Evolutionary conservation across 2,113 vertebrate genomes (phyloP).

Genomic region (Podiceps cristatus): DNA sequence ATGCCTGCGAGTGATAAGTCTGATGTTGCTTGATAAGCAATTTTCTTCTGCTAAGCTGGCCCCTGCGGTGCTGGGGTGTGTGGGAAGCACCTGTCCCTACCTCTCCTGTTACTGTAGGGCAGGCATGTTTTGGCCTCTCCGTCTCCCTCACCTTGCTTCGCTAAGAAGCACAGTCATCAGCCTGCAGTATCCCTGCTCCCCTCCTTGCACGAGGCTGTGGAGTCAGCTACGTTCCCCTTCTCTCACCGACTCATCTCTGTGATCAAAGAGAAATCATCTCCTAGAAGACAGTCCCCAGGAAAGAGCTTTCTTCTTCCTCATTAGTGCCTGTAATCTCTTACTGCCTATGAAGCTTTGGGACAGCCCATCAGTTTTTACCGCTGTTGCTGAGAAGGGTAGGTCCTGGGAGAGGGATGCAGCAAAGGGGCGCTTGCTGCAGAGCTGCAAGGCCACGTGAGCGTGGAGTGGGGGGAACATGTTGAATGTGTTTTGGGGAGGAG

Average conservation of each 20-base stretch:
- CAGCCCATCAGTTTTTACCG: background rate
- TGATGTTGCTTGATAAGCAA: background rate
- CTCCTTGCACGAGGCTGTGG: background rate
- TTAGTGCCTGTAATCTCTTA: background rate
- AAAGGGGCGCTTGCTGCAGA: background rate
- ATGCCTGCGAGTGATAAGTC: background rate
- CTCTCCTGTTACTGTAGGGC: background rate
- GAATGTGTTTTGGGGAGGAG: background rate
- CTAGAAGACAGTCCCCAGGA: background rate
- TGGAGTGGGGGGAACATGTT: background rate
- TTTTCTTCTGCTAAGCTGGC: background rate
- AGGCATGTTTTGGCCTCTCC: background rate
- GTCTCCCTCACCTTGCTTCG: background rate
- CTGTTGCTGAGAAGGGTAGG: background rate
- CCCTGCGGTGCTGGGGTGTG: rapidly evolving
- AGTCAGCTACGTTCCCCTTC: background rate
- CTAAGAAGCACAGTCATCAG: background rate
- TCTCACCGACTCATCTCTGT: background rate
- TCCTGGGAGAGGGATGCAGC: background rate
- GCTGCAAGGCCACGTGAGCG: background rate
- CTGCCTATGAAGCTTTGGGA: background rate
- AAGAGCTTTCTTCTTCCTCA: conserved; percentile 6
- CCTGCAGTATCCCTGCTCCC: background rate
- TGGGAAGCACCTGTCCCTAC: background rate
- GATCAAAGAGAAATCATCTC: conserved; percentile 51